Conservation (phyloP, 2,888 invertebrate species). For the Nemotelus pantherinus region DNA sequence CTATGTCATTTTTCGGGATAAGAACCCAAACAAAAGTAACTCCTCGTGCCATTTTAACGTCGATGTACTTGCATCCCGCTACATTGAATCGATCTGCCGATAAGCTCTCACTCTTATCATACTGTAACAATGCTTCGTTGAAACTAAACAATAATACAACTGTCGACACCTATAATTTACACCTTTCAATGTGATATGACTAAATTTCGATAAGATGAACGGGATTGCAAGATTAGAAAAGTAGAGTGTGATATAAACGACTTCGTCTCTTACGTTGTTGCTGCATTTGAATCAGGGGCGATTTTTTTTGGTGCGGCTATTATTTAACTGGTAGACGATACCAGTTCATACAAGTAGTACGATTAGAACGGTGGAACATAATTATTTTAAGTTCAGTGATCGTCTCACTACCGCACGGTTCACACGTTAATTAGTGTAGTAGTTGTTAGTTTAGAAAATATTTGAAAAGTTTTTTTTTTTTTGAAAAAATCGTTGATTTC, state of each 20-base stretch:
- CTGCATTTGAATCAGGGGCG: neutral
- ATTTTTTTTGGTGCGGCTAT: neutral
- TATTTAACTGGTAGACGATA: conserved; percentile 8
- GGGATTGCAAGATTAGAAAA: conserved; percentile 20
- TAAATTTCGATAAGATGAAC: conserved; percentile 36
- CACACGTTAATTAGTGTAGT: conserved; percentile 26
- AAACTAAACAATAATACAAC: neutral
- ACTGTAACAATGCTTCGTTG: too few relatives aligned
- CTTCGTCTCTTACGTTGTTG: neutral
- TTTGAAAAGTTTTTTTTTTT: neutral
- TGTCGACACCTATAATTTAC: conserved; percentile 16
- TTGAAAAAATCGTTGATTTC: conserved; percentile 1
- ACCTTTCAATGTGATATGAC: conserved; percentile 24
- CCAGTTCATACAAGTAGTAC: conserved; percentile 1
- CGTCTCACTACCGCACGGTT: conserved; percentile 23
- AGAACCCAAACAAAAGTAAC: too few relatives aligned
- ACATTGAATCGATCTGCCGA: too few relatives aligned
- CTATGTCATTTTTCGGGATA: too few relatives aligned
- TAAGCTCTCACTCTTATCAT: too few relatives aligned
- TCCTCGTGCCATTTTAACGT: too few relatives aligned
- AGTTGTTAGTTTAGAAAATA: too few relatives aligned
- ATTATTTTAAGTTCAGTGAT: conserved; percentile 10
- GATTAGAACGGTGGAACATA: conserved; percentile 9
- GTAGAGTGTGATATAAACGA: neutral
- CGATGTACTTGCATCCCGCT: too few relatives aligned